Evolutionary conservation across 2,888 invertebrate genomes (phyloP).

Genomic region (Dasypogon diadema): DNA sequence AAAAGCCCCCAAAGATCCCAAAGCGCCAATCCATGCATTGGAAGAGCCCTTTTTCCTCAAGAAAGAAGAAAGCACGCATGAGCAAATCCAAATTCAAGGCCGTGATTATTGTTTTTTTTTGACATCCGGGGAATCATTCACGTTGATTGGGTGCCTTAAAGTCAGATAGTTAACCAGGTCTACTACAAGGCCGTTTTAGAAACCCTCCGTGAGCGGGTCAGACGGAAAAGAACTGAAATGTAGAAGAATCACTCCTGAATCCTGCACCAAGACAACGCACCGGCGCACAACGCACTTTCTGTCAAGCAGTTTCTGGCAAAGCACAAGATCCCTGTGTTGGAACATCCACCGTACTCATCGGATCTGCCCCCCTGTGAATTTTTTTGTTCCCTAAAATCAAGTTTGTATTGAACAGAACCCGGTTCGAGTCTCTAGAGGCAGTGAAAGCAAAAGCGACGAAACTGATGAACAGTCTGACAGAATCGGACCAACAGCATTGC

Average conservation of each 20-base stretch:
- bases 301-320: background rate
- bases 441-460: conserved; percentile 10
- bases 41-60: conserved; percentile 23
- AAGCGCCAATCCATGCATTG: conserved; percentile 55
- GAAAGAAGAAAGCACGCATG: conserved; percentile 52
- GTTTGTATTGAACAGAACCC: conserved; percentile 17
- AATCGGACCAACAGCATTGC: background rate
- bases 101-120: conserved; percentile 57
- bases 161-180: conserved; percentile 30
- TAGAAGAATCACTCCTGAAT: background rate
- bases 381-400: no score
- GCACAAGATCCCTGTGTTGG: background rate
- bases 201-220: conserved; percentile 21
- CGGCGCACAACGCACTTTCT: background rate
- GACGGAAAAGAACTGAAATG: conserved; percentile 19
- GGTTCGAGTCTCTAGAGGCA: conserved; percentile 35
- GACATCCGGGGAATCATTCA: conserved; percentile 54
- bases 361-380: conserved; percentile 13
- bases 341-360: conserved; percentile 9
- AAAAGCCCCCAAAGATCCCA: no score
- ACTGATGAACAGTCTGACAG: conserved; percentile 16
- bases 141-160: conserved; percentile 41
- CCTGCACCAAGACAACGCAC: conserved; percentile 14
- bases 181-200: conserved; percentile 16
- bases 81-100: conserved; percentile 50